These are phyloP conservation scores for Emydocephalus ijimae DNA, from an alignment of 2,113 vertebrate species.

Conservation along the genomic window DNA sequence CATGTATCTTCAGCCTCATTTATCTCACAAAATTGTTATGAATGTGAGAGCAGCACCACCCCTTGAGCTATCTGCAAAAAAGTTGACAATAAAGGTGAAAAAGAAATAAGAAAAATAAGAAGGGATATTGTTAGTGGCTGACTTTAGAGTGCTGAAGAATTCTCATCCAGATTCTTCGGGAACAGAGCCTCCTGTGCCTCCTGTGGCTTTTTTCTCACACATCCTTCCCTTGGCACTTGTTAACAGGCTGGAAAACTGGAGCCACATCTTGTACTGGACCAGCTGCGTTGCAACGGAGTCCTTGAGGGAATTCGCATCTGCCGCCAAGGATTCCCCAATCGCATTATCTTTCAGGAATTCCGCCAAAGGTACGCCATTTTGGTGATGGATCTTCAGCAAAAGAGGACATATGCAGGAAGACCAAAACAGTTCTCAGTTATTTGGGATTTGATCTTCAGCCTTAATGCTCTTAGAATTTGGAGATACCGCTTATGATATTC, in stretches of 20 bases:
- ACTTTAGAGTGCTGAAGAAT: background rate
- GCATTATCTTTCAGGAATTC: slow-evolving; percentile 91
- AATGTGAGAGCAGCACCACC: background rate
- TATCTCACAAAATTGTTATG: background rate
- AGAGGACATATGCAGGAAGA: background rate
- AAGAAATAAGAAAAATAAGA: background rate
- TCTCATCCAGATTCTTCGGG: background rate
- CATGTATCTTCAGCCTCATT: background rate
- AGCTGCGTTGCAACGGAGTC: slow-evolving; percentile 87
- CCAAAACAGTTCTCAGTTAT: background rate
- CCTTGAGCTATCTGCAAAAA: background rate
- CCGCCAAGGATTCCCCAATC: slow-evolving; percentile 91
- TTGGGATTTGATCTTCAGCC: background rate
- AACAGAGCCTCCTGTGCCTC: background rate
- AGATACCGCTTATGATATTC: no score
- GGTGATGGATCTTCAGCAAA: no score
- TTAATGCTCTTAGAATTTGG: no score
- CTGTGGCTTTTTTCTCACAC: background rate
- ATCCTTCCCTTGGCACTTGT: background rate
- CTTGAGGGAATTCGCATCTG: slow-evolving; percentile 92
- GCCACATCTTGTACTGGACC: slow-evolving; percentile 83
- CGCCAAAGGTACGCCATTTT: slow-evolving; percentile 76
- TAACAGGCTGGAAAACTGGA: slow-evolving; percentile 83
- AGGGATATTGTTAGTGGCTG: background rate
- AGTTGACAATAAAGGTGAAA: background rate